phyloP scores from a whole-genome alignment of 2,113 vertebrate genomes.

The Aptenodytes forsteri region DNA sequence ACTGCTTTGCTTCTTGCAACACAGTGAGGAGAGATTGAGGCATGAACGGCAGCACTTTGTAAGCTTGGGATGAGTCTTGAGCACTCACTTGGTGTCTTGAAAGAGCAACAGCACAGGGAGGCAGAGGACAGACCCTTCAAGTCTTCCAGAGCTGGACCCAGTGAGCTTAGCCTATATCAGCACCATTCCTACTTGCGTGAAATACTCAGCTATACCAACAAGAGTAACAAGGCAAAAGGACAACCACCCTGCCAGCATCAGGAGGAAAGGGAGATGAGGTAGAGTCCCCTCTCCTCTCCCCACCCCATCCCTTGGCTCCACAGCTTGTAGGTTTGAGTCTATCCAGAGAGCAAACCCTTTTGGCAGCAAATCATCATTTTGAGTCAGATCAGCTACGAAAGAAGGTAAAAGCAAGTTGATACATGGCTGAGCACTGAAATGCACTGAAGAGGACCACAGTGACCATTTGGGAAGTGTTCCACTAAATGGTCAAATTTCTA shows the following conservation, averaged over 20 bases:
- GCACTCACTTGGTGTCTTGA: neutral
- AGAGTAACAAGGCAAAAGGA: neutral
- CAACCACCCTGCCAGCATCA: neutral
- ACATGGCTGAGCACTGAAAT: neutral
- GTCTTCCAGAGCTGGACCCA: neutral
- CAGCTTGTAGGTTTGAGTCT: neutral
- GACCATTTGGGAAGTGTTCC: neutral
- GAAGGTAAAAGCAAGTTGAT: neutral
- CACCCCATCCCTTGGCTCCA: neutral
- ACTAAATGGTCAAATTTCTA: neutral
- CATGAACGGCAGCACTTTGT: fast-evolving
- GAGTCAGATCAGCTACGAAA: neutral
- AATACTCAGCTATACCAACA: neutral
- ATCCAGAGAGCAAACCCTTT: neutral
- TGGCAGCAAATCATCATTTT: neutral
- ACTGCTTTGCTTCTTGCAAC: neutral
- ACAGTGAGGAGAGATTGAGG: neutral
- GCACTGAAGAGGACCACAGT: neutral
- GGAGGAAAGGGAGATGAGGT: neutral
- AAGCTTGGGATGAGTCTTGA: neutral
- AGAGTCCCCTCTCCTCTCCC: neutral
- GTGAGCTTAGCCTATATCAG: neutral
- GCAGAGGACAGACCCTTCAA: neutral
- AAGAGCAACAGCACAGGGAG: neutral
- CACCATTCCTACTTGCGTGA: neutral